Percentiles rank a stretch among this genome's conserved stretches.
phyloP scores from a whole-genome alignment of 2,797 vertebrate genomes.

The Iguana delicatissima region DNA sequence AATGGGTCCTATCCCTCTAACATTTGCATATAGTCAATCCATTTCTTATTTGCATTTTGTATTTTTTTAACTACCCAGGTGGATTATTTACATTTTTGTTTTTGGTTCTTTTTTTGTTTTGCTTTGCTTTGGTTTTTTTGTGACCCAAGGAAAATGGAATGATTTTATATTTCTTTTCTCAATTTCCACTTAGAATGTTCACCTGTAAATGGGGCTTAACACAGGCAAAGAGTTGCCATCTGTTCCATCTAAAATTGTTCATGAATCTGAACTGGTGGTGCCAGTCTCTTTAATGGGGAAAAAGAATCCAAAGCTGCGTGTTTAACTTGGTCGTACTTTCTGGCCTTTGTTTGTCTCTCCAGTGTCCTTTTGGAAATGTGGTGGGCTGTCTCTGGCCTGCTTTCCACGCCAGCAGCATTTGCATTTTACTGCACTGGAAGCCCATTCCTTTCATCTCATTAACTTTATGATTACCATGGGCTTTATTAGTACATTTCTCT shows the following conservation, averaged over 20 bases:
- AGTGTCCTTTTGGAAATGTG: background rate
- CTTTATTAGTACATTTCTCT: constrained; percentile 50
- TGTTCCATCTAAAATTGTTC: background rate
- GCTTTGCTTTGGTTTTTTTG: background rate
- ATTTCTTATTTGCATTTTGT: background rate
- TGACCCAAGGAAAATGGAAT: background rate
- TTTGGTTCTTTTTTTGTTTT: background rate
- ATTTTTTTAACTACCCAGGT: background rate
- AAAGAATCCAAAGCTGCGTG: background rate
- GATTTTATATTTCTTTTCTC: background rate
- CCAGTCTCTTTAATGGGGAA: background rate
- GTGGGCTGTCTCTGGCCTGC: background rate
- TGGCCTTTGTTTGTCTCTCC: constrained; percentile 22
- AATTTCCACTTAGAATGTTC: background rate
- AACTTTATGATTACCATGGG: constrained; percentile 43
- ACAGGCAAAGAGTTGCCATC: background rate
- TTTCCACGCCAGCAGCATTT: constrained; percentile 37
- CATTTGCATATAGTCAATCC: background rate
- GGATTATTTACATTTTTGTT: background rate
- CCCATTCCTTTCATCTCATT: constrained; percentile 38
- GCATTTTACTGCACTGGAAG: constrained; percentile 34
- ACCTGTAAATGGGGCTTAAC: background rate
- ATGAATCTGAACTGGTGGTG: background rate
- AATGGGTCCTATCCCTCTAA: background rate
- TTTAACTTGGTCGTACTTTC: background rate